These are phyloP conservation scores for Margarornis squamiger DNA, from an alignment of 2,797 vertebrate species.

Conservation along the genomic window DNA sequence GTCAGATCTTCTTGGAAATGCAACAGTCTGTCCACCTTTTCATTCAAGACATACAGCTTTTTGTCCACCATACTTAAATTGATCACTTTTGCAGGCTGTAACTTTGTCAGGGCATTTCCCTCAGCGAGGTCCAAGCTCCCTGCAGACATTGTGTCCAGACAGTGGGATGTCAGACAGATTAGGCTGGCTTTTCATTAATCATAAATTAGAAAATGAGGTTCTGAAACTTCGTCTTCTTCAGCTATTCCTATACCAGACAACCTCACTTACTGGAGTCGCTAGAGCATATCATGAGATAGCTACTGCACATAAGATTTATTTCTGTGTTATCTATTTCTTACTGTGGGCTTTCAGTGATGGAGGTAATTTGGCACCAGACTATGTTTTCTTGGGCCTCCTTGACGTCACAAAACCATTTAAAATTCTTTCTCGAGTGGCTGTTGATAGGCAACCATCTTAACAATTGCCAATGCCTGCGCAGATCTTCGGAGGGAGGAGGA, in stretches of 20 bases:
- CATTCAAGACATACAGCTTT: slow-evolving; percentile 79
- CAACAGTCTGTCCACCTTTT: slow-evolving; percentile 81
- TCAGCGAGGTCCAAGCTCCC: slow-evolving; percentile 63
- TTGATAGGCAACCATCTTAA: slow-evolving; percentile 79
- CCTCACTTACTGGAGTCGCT: not conserved
- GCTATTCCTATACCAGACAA: not conserved
- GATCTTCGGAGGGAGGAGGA: not conserved
- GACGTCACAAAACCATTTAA: slow-evolving; percentile 84
- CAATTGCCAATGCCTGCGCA: slow-evolving; percentile 62
- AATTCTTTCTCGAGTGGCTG: slow-evolving; percentile 82
- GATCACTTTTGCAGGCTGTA: slow-evolving; percentile 47
- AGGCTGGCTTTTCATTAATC: slow-evolving; percentile 64
- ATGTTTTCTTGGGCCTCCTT: slow-evolving; percentile 73
- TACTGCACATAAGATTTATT: slow-evolving; percentile 60
- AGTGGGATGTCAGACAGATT: slow-evolving; percentile 46
- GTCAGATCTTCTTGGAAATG: slow-evolving; percentile 79
- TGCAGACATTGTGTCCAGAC: slow-evolving; percentile 79
- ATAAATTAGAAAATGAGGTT: not conserved
- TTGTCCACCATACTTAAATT: slow-evolving; percentile 76
- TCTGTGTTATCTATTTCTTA: slow-evolving; percentile 75
- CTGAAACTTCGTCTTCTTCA: slow-evolving; percentile 51
- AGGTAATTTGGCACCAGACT: slow-evolving; percentile 66
- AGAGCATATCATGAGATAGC: slow-evolving; percentile 27
- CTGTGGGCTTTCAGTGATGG: slow-evolving; percentile 58
- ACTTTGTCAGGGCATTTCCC: slow-evolving; percentile 42